phyloP scores from a whole-genome alignment of 2,113 vertebrate species.

The Dipodomys spectabilis region DNA sequence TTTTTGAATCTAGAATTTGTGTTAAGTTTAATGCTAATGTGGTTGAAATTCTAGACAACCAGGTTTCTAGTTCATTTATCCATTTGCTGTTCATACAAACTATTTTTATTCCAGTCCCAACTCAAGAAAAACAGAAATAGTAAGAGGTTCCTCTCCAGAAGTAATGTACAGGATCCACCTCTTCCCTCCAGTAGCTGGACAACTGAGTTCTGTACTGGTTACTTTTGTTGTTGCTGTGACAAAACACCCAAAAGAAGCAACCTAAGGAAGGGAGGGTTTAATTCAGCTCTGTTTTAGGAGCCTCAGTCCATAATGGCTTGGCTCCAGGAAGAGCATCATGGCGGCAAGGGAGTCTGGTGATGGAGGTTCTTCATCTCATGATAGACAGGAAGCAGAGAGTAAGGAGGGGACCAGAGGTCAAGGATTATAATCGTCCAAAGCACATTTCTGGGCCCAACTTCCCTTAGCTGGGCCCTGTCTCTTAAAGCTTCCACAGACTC shows the following conservation, averaged over 20 bases:
- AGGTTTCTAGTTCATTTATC: constrained; percentile 4
- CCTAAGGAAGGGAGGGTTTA: neutral
- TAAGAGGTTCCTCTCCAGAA: neutral
- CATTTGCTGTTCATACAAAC: constrained; percentile 8
- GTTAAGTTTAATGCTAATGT: constrained; percentile 35
- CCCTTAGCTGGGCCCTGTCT: neutral
- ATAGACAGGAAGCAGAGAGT: neutral
- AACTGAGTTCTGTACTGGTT: neutral
- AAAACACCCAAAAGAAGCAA: neutral
- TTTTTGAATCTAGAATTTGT: constrained; percentile 6
- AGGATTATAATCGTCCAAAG: too few relatives aligned
- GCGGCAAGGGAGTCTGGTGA: neutral
- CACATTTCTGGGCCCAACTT: too few relatives aligned
- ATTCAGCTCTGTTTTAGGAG: neutral
- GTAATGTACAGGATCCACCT: neutral
- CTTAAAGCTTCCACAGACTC: too few relatives aligned
- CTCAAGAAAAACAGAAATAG: constrained; percentile 16
- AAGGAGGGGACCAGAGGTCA: neutral
- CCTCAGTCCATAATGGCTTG: neutral
- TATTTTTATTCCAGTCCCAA: neutral
- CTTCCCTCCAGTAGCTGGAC: neutral
- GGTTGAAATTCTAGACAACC: constrained; percentile 8
- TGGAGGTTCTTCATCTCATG: neutral
- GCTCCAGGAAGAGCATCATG: neutral
- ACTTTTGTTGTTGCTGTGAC: neutral